These are phyloP conservation scores for Hemiprocne comata DNA, from an alignment of 2,113 vertebrate species.

Conservation along the genomic window DNA sequence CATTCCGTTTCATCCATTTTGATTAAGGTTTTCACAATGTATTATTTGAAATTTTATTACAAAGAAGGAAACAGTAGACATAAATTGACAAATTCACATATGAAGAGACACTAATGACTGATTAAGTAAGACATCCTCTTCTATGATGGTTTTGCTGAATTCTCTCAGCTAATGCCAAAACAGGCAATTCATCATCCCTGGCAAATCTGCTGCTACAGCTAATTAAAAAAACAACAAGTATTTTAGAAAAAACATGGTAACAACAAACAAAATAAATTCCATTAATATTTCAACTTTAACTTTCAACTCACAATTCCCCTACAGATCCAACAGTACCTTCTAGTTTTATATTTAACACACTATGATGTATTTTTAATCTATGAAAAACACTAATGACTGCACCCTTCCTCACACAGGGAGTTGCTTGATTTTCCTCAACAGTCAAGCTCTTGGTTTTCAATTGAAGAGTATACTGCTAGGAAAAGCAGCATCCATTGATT, in stretches of 20 bases:
- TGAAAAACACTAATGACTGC: not conserved
- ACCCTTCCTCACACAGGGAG: fast-evolving
- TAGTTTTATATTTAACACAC: not conserved
- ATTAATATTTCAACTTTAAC: not conserved
- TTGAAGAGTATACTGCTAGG: not conserved
- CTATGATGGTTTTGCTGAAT: not conserved
- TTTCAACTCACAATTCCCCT: not conserved
- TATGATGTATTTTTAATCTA: not conserved
- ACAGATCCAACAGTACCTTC: not conserved
- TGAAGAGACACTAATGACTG: not conserved
- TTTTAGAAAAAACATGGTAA: not conserved
- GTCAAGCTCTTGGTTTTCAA: not conserved
- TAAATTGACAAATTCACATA: not conserved
- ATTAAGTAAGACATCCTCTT: not conserved
- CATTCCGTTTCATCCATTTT: not conserved
- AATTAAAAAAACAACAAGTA: not conserved
- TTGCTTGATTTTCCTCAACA: not conserved
- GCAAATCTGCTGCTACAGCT: not conserved
- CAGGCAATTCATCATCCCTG: not conserved
- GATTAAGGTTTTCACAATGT: not conserved
- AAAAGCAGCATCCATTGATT: not conserved
- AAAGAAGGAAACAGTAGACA: not conserved
- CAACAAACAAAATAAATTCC: not conserved
- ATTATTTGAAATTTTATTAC: not conserved
- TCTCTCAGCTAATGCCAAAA: not conserved